Evolutionary conservation across 2,113 vertebrate species (phyloP).

Genomic region (Irena cyanogastra): DNA sequence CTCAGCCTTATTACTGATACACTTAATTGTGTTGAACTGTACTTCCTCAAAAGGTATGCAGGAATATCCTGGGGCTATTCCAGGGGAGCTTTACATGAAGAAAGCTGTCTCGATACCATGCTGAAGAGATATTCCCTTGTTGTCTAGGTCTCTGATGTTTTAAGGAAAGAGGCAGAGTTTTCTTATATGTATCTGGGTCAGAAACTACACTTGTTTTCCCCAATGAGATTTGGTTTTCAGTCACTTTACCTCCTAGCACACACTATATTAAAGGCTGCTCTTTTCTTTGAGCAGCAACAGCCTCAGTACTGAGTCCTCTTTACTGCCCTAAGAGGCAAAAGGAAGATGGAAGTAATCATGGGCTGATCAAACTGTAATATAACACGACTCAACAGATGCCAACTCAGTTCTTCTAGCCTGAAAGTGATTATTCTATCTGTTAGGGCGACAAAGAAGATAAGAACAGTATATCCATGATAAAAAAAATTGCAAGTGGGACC

Average conservation of each 20-base stretch:
- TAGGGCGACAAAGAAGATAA: not conserved
- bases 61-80: not conserved
- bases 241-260: not conserved
- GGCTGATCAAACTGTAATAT: not conserved
- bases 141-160: slow-evolving; percentile 22
- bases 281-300: not conserved
- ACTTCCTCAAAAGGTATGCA: not conserved
- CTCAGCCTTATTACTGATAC: not conserved
- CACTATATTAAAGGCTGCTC: not conserved
- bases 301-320: not conserved
- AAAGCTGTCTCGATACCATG: not conserved
- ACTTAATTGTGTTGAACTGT: not conserved
- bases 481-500: not conserved
- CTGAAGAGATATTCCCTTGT: slow-evolving; percentile 5
- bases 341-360: not conserved
- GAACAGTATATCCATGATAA: not conserved
- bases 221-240: not conserved
- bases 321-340: not conserved
- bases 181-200: slow-evolving; percentile 44
- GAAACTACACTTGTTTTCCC: slow-evolving; percentile 9
- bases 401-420: not conserved
- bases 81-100: not conserved
- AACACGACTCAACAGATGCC: not conserved
- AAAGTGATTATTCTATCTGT: not conserved
- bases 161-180: slow-evolving; percentile 4